Evolutionary conservation across 92 coral and sea anemone genomes (phyloP).

Genomic region (Micromussa lordhowensis): DNA sequence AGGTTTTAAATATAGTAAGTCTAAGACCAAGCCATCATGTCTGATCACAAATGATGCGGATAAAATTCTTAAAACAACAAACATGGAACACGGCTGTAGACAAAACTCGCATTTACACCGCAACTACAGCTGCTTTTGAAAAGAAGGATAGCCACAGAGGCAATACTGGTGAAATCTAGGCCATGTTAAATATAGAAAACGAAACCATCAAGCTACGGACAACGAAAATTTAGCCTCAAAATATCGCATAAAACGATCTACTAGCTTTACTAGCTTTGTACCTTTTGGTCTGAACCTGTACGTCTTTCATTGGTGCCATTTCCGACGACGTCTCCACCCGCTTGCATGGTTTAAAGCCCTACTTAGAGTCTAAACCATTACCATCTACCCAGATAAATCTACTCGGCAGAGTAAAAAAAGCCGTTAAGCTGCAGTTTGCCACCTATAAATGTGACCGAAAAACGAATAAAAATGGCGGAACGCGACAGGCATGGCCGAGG

Average conservation of each 20-base stretch:
- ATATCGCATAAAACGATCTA: neutral
- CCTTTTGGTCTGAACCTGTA: conserved; percentile 70
- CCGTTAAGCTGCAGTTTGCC: neutral
- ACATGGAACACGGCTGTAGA: neutral
- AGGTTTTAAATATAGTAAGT: neutral
- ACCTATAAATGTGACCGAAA: neutral
- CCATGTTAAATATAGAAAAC: neutral
- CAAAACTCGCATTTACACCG: neutral
- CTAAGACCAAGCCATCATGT: neutral
- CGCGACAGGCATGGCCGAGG: neutral
- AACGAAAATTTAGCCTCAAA: neutral
- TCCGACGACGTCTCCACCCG: conserved; percentile 39
- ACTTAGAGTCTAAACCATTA: conserved; percentile 22
- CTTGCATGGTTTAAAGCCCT: conserved; percentile 43
- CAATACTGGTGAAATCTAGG: neutral
- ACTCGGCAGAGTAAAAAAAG: neutral
- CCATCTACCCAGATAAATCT: neutral
- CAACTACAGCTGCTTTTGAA: neutral
- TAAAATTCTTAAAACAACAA: neutral
- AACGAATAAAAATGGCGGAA: neutral
- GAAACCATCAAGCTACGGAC: too few species aligned
- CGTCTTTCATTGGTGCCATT: conserved; percentile 52
- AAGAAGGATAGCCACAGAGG: neutral
- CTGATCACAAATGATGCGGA: too few species aligned
- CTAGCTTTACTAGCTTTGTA: conserved; percentile 1